phyloP scores from a whole-genome alignment of 2,113 vertebrate genomes.

The Stigmatopora nigra region DNA sequence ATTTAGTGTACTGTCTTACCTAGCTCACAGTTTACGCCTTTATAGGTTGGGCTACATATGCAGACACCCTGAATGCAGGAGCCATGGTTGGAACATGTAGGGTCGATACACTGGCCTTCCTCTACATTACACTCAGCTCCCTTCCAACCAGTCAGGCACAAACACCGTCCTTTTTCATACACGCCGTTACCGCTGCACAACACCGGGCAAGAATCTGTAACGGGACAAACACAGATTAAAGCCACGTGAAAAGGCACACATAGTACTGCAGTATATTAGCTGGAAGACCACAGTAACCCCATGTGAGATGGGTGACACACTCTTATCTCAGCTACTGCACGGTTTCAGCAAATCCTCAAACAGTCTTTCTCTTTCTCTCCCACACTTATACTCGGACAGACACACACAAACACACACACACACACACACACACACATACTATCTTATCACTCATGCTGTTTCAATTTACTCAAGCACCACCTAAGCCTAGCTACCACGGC shows the following conservation, averaged over 20 bases:
- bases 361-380: constrained; percentile 32
- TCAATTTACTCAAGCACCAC: constrained; percentile 69
- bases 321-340: constrained; percentile 59
- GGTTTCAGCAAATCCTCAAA: constrained; percentile 66
- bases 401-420: background rate
- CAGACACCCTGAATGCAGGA: constrained; percentile 90
- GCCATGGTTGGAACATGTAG: constrained; percentile 91
- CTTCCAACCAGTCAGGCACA: constrained; percentile 89
- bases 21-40: constrained; percentile 91
- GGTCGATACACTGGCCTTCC: constrained; percentile 92
- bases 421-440: constrained; percentile 11
- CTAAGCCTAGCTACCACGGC: constrained; percentile 62
- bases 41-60: constrained; percentile 89
- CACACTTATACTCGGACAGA: constrained; percentile 9
- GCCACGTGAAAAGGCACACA: constrained; percentile 14
- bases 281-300: constrained; percentile 51
- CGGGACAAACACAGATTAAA: constrained; percentile 46
- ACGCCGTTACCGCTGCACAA: constrained; percentile 92
- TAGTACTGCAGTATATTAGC: constrained; percentile 58
- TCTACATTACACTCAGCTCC: constrained; percentile 91
- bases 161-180: constrained; percentile 89
- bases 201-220: constrained; percentile 90
- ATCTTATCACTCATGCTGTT: constrained; percentile 66
- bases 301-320: constrained; percentile 54
- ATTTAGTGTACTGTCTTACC: constrained; percentile 63